Percentiles rank a stretch among this genome's conserved stretches.
phyloP scores from a whole-genome alignment of 2,888 invertebrate genomes.

The Didymodactylos carnosus region DNA sequence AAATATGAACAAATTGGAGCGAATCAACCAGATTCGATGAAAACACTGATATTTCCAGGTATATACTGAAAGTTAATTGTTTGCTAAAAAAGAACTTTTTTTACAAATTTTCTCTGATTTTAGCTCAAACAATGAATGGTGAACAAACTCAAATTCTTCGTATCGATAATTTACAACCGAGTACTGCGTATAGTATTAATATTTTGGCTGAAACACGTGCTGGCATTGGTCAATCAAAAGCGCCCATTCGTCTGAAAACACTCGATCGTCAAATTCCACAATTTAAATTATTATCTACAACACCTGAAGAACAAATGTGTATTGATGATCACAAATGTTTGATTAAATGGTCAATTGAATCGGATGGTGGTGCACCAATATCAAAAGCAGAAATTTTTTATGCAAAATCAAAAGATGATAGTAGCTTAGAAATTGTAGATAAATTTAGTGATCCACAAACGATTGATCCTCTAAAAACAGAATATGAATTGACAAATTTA shows the following conservation, averaged over 20 bases:
- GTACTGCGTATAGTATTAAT: not conserved
- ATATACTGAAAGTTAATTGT: not conserved
- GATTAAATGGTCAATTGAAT: not conserved
- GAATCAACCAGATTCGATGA: too few relatives aligned
- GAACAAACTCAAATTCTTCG: not conserved
- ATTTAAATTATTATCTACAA: too few relatives aligned
- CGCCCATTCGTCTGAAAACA: not conserved
- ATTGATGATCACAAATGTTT: not conserved
- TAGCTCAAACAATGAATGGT: not conserved
- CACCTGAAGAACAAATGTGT: not conserved
- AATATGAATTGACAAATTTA: not conserved
- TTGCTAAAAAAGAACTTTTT: too few relatives aligned
- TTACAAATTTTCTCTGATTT: not conserved
- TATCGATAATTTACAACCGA: not conserved
- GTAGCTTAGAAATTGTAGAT: not conserved
- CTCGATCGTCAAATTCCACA: not conserved
- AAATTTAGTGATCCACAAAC: not conserved
- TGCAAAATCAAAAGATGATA: not conserved
- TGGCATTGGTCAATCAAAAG: not conserved
- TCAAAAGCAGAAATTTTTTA: not conserved
- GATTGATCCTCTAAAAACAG: not conserved
- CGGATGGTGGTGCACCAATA: not conserved
- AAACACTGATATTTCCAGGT: not conserved
- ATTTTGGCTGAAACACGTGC: not conserved
- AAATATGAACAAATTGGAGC: too few relatives aligned